These are phyloP conservation scores for Archivesica marissinica DNA, from an alignment of 1,140 invertebrate species.

Conservation along the genomic window DNA sequence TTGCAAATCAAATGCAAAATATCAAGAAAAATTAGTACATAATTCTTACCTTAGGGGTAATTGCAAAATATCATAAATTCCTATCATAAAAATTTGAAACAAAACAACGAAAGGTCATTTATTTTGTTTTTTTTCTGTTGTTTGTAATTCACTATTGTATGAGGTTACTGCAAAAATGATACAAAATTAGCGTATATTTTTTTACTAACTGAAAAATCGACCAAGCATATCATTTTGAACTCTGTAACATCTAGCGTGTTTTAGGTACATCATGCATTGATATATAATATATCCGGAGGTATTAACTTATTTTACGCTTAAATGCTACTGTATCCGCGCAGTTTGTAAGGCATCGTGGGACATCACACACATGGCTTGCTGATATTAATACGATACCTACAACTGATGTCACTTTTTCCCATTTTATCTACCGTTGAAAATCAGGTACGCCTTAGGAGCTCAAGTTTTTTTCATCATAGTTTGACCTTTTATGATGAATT, in stretches of 20 bases:
- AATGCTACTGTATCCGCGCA: background rate
- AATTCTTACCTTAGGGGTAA: no score
- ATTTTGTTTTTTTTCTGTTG: no score
- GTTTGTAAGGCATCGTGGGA: slow-evolving; percentile 21
- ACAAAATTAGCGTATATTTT: no score
- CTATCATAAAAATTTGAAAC: no score
- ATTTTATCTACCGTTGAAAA: background rate
- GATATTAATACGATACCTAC: slow-evolving; percentile 7
- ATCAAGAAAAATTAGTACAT: no score
- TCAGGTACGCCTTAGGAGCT: background rate
- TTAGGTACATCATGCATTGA: background rate
- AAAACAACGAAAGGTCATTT: no score
- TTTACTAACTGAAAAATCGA: no score
- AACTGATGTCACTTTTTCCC: slow-evolving; percentile 9
- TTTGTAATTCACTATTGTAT: no score
- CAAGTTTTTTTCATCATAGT: background rate
- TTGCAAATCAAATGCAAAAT: no score
- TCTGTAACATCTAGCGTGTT: background rate
- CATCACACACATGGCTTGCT: slow-evolving; percentile 17
- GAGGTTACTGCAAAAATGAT: no score
- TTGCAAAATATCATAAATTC: no score
- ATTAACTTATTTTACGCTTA: slow-evolving; percentile 14
- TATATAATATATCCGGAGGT: slow-evolving; percentile 17
- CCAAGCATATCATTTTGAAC: no score
- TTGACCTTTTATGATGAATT: slow-evolving; percentile 18